Evolutionary conservation across 2,888 invertebrate species (phyloP).

Genomic region (Cryptus armator): DNA sequence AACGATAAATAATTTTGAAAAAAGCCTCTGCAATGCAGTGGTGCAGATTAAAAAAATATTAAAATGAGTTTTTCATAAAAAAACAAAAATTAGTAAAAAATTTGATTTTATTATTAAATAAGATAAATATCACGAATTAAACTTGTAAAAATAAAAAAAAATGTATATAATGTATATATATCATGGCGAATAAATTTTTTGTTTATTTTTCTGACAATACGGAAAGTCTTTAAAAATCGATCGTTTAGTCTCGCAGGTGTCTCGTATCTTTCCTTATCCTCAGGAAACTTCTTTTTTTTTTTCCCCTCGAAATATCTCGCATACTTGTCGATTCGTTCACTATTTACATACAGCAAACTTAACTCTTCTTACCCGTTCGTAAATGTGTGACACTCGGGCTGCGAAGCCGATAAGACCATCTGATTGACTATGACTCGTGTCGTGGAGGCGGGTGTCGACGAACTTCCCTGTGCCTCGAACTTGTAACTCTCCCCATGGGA

Average conservation of each 20-base stretch:
- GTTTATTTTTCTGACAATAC: background rate
- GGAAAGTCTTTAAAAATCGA: slow-evolving; percentile 2
- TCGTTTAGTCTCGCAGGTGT: slow-evolving; percentile 28
- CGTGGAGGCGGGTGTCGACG: slow-evolving; percentile 70
- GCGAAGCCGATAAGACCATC: slow-evolving; percentile 78
- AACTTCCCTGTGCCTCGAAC: slow-evolving; percentile 75
- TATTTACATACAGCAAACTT: slow-evolving; percentile 41
- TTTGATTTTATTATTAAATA: no score
- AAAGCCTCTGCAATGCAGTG: no score
- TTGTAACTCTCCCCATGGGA: slow-evolving; percentile 79
- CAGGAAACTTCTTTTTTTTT: background rate
- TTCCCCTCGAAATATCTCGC: slow-evolving; percentile 40
- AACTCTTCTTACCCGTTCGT: slow-evolving; percentile 80
- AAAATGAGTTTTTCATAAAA: no score
- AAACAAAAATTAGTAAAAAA: no score
- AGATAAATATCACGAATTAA: no score
- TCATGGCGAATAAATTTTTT: background rate
- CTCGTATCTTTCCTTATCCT: background rate
- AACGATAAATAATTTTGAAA: no score
- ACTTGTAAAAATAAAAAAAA: no score
- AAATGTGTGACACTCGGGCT: slow-evolving; percentile 80
- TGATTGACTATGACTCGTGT: slow-evolving; percentile 74
- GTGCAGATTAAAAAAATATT: no score
- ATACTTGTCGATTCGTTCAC: slow-evolving; percentile 18
- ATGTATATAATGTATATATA: no score